These are phyloP conservation scores for Proterorhinus semilunaris DNA, from an alignment of 2,113 vertebrate genomes.

Conservation along the genomic window DNA sequence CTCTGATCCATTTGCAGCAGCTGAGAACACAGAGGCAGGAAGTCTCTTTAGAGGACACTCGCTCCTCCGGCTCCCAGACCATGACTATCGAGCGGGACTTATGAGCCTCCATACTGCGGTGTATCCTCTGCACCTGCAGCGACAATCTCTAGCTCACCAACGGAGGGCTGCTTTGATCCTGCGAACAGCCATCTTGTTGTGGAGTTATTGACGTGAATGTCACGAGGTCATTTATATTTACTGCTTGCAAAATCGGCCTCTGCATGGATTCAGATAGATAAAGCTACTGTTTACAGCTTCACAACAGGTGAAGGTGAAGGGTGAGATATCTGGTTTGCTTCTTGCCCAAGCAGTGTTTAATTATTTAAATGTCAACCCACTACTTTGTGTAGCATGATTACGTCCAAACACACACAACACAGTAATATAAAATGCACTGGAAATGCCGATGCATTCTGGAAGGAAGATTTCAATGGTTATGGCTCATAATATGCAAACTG, in stretches of 20 bases:
- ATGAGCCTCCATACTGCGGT: slow-evolving; percentile 36
- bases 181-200: slow-evolving; percentile 22
- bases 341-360: neutral
- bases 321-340: neutral
- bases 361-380: no score
- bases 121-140: slow-evolving; percentile 64
- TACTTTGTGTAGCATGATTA: neutral
- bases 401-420: neutral
- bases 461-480: no score
- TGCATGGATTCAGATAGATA: no score
- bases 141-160: slow-evolving; percentile 18
- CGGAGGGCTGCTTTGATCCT: slow-evolving; percentile 57
- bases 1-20: slow-evolving; percentile 29
- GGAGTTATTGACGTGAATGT: slow-evolving; percentile 25
- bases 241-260: neutral
- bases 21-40: slow-evolving; percentile 36
- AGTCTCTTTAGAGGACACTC: slow-evolving; percentile 28
- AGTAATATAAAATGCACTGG: no score
- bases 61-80: slow-evolving; percentile 40
- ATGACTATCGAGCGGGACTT: slow-evolving; percentile 60
- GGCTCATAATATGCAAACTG: no score
- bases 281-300: no score
- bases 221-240: slow-evolving; percentile 7
- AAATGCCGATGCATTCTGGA: no score
- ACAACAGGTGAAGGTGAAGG: no score